Percentiles rank a stretch among this genome's conserved stretches.
phyloP scores from a whole-genome alignment of 2,888 invertebrate genomes.

The Leucoma salicis region DNA sequence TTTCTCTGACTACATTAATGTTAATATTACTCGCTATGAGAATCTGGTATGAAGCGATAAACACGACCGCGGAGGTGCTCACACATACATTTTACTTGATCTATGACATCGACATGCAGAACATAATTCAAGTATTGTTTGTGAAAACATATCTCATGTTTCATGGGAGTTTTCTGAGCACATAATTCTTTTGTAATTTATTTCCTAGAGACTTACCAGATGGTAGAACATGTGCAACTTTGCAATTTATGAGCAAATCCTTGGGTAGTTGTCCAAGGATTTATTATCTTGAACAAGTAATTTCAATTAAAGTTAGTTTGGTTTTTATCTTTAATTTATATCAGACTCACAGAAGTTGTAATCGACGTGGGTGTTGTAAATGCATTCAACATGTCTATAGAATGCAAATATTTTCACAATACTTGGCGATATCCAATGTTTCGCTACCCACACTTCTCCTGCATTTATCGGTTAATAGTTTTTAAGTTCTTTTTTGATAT shows the following conservation, averaged over 20 bases:
- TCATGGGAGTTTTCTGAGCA: constrained; percentile 28
- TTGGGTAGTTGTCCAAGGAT: constrained; percentile 15
- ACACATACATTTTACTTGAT: constrained; percentile 28
- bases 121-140: constrained; percentile 32
- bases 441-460: constrained; percentile 47
- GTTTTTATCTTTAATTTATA: constrained; percentile 27
- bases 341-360: constrained; percentile 29
- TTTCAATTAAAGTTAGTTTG: constrained; percentile 36
- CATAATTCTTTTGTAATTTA: constrained; percentile 30
- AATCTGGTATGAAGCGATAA: constrained; percentile 26
- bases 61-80: constrained; percentile 11
- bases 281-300: constrained; percentile 18
- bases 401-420: constrained; percentile 56
- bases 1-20: constrained; percentile 8
- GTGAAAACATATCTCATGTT: constrained; percentile 28
- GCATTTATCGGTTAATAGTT: constrained; percentile 44
- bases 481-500: constrained; percentile 39
- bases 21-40: constrained; percentile 18
- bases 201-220: constrained; percentile 14
- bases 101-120: constrained; percentile 9
- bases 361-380: constrained; percentile 50
- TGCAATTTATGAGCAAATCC: constrained; percentile 6
- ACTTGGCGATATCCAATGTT: constrained; percentile 35
- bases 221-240: constrained; percentile 12
- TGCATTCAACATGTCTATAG: constrained; percentile 43